Evolutionary conservation across 92 coral and sea anemone species (phyloP).

Genomic region (Bergia puertoricense): DNA sequence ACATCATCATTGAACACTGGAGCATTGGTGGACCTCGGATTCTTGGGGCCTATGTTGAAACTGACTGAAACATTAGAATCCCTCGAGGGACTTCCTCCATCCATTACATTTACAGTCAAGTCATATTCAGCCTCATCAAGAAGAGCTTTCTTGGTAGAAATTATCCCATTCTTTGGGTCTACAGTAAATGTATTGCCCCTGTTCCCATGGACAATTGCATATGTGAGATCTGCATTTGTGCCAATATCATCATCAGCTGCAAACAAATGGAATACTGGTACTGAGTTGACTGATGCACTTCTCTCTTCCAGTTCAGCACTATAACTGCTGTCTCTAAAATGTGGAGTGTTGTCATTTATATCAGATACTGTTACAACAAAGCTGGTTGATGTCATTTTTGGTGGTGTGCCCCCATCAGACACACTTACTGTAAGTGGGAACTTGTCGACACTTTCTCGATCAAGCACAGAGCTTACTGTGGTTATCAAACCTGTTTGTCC

Average conservation of each 20-base stretch:
- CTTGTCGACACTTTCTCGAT: slow-evolving; percentile 59
- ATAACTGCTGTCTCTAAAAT: slow-evolving; percentile 55
- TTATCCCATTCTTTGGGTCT: slow-evolving; percentile 72
- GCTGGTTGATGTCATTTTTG: slow-evolving; percentile 57
- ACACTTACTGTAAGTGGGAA: slow-evolving; percentile 67
- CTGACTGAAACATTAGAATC: slow-evolving; percentile 58
- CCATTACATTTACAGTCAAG: slow-evolving; percentile 70
- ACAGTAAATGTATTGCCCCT: slow-evolving; percentile 59
- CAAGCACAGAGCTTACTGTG: slow-evolving; percentile 65
- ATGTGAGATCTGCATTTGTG: slow-evolving; percentile 75
- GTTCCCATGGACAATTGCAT: slow-evolving; percentile 57
- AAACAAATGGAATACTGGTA: slow-evolving; percentile 55
- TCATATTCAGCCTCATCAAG: slow-evolving; percentile 53
- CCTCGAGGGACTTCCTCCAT: slow-evolving; percentile 68
- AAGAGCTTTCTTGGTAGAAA: slow-evolving; percentile 65
- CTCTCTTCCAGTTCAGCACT: slow-evolving; percentile 49
- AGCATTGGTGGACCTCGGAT: slow-evolving; percentile 49
- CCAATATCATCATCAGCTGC: slow-evolving; percentile 85
- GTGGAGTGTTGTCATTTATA: slow-evolving; percentile 85
- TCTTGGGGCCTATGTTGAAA: slow-evolving; percentile 48
- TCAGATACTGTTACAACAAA: slow-evolving; percentile 79
- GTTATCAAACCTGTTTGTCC: slow-evolving; percentile 73
- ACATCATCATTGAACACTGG: slow-evolving; percentile 50
- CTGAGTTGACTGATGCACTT: slow-evolving; percentile 42
- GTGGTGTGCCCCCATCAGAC: slow-evolving; percentile 70